phyloP scores from a whole-genome alignment of 1,140 invertebrate genomes.

The Lepeophtheirus salmonis region DNA sequence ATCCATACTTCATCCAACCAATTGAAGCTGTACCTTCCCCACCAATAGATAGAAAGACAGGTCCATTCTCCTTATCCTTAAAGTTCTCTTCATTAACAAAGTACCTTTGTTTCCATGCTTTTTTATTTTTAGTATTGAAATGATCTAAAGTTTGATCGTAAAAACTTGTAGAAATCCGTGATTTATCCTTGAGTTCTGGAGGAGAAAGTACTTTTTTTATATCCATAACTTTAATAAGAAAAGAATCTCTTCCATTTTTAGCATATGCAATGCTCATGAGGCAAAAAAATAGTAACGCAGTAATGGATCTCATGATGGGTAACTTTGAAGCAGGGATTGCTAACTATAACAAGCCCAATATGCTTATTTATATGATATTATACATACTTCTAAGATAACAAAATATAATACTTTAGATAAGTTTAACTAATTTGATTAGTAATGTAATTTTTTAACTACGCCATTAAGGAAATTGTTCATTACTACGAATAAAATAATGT shows the following conservation, averaged over 20 bases:
- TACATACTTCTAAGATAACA: neutral
- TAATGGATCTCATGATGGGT: too few species aligned
- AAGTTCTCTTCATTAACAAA: slow-evolving; percentile 53
- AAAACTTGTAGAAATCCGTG: too few species aligned
- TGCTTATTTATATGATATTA: neutral
- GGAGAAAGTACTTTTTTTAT: too few species aligned
- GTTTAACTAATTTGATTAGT: too few species aligned
- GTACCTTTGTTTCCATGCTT: slow-evolving; percentile 58
- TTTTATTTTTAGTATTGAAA: slow-evolving; percentile 41
- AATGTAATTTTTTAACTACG: too few species aligned
- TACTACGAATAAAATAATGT: too few species aligned
- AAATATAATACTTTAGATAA: neutral
- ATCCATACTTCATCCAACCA: slow-evolving; percentile 62
- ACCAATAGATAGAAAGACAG: slow-evolving; percentile 73
- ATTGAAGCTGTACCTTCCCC: slow-evolving; percentile 37
- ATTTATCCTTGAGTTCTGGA: too few species aligned
- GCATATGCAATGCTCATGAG: too few species aligned
- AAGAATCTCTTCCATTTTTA: neutral
- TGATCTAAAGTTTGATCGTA: slow-evolving; percentile 52
- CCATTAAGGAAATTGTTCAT: too few species aligned
- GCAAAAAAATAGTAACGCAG: too few species aligned
- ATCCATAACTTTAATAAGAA: neutral
- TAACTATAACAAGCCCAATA: too few species aligned
- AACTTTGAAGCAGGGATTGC: too few species aligned
- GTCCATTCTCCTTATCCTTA: slow-evolving; percentile 37